Conservation (phyloP, 2,797 vertebrate genomes). For the Arrhamphus sclerolepis region DNA sequence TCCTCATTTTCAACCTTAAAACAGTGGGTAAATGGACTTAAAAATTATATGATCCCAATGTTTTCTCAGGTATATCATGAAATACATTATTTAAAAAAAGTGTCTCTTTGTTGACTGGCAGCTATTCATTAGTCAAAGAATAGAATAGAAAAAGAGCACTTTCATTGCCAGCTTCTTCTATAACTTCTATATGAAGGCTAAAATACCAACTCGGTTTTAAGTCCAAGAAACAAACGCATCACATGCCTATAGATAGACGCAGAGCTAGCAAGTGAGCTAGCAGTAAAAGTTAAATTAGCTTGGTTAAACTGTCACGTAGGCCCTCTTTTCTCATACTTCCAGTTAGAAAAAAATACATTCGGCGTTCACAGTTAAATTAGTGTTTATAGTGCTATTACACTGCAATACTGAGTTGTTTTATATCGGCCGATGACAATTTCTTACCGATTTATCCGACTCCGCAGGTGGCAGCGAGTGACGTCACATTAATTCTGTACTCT, state of each 20-base stretch:
- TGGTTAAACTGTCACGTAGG: not conserved
- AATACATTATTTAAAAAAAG: no score
- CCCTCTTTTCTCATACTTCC: not conserved
- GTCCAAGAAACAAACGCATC: no score
- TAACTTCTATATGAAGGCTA: no score
- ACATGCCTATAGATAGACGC: not conserved
- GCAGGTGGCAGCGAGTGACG: constrained; percentile 21
- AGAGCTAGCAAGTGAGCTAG: constrained; percentile 11
- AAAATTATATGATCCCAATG: no score
- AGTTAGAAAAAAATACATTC: not conserved
- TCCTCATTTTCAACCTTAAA: not conserved
- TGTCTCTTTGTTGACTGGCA: no score
- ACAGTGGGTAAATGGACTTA: no score
- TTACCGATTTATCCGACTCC: not conserved
- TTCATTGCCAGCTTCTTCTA: not conserved
- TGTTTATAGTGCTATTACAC: not conserved
- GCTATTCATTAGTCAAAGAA: no score
- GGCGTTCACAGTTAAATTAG: not conserved
- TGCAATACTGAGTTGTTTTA: not conserved
- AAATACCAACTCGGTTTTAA: no score
- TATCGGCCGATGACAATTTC: not conserved
- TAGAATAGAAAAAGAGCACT: not conserved
- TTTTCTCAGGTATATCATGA: no score
- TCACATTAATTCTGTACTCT: not conserved
- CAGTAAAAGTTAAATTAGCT: constrained; percentile 3